Conservation (phyloP, 2,797 vertebrate genomes). For the Streptopelia turtur region DNA sequence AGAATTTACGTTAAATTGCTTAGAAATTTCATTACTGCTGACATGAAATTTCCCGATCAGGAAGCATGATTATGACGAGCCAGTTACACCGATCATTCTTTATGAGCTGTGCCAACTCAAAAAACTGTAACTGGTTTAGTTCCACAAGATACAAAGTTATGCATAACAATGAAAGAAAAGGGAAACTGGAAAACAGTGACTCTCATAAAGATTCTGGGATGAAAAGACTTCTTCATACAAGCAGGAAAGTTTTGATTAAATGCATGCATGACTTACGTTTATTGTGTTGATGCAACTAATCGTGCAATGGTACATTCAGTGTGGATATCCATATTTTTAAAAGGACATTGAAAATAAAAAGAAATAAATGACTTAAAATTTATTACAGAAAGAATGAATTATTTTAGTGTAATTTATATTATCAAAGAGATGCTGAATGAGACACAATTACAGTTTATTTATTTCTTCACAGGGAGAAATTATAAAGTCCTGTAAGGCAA, state of each 20-base stretch:
- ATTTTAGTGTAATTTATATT: background rate
- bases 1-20: background rate
- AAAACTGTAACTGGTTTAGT: background rate
- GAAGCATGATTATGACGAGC: background rate
- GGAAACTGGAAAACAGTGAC: background rate
- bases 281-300: background rate
- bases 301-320: background rate
- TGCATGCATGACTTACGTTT: background rate
- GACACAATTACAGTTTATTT: background rate
- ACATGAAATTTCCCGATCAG: background rate
- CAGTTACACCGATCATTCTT: background rate
- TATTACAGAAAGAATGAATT: background rate
- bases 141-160: background rate
- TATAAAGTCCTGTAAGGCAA: background rate
- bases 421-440: background rate
- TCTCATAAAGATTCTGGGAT: background rate
- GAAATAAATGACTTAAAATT: background rate
- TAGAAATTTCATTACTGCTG: background rate
- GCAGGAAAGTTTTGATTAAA: background rate
- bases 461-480: background rate
- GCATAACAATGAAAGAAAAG: background rate
- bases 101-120: background rate
- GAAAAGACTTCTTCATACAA: background rate
- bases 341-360: background rate
- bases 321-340: background rate